These are phyloP conservation scores for Bombyx huttoni DNA, from an alignment of 2,888 invertebrate genomes.

Conservation along the genomic window DNA sequence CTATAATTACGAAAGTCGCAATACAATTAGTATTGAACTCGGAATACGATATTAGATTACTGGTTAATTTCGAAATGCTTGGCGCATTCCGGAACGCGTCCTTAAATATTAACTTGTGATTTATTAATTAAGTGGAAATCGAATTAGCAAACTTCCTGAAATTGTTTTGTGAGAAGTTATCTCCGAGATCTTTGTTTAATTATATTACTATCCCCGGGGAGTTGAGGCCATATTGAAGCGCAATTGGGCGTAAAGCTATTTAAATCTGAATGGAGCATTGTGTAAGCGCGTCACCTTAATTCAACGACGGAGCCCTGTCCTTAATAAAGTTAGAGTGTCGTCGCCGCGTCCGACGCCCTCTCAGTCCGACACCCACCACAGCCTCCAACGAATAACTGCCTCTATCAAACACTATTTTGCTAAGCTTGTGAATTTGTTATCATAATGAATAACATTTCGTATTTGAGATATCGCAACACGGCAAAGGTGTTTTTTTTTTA, in stretches of 20 bases:
- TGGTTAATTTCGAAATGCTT: conserved; percentile 20
- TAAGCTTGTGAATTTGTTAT: not conserved
- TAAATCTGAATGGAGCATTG: conserved; percentile 71
- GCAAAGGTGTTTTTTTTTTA: too few species aligned
- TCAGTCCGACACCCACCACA: conserved; percentile 14
- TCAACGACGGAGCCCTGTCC: conserved; percentile 49
- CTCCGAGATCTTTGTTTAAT: conserved; percentile 55
- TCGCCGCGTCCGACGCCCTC: conserved; percentile 38
- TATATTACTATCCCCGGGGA: conserved; percentile 59
- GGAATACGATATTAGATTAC: too few species aligned
- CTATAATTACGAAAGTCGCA: too few species aligned
- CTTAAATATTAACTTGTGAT: conserved; percentile 19
- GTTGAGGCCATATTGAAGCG: conserved; percentile 60
- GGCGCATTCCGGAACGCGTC: conserved; percentile 35
- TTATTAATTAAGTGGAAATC: conserved; percentile 13
- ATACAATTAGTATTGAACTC: too few species aligned
- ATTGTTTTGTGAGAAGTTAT: conserved; percentile 26
- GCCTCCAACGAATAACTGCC: conserved; percentile 5
- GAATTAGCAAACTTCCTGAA: conserved; percentile 9
- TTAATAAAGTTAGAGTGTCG: conserved; percentile 65
- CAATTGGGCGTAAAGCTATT: conserved; percentile 72
- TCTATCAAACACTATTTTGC: not conserved
- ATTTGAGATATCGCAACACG: not conserved
- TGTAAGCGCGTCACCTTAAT: conserved; percentile 67
- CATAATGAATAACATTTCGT: not conserved